A percentile compares a stretch with the other conserved stretches of the same genome.
These are phyloP conservation scores for Monomorium pharaonis DNA, from an alignment of 1,140 invertebrate genomes.

Conservation along the genomic window DNA sequence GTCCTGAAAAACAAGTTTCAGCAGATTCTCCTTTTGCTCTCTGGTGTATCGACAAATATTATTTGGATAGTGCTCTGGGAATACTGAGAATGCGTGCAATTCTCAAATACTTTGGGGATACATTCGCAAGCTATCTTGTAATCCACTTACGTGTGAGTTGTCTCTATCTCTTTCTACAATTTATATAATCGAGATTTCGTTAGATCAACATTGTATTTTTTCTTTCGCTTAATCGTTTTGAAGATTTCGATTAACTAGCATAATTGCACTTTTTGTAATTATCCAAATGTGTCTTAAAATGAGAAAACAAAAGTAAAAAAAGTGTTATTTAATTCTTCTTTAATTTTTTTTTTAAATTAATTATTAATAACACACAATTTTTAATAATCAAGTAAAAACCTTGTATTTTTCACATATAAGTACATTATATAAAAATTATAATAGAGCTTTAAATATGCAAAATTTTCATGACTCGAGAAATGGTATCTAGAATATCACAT, in stretches of 20 bases:
- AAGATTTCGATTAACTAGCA: not conserved
- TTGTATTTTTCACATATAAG: not conserved
- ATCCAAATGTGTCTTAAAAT: not conserved
- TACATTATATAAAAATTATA: not conserved
- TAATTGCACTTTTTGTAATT: not conserved
- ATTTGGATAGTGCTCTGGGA: not conserved
- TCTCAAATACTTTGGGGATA: slow-evolving; percentile 53
- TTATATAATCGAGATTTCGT: slow-evolving; percentile 31
- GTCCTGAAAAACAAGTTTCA: slow-evolving; percentile 43
- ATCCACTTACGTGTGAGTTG: slow-evolving; percentile 62
- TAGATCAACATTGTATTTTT: not conserved
- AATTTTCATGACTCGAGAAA: not conserved
- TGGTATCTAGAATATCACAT: not conserved
- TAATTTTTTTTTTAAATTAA: not conserved
- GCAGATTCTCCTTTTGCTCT: not conserved
- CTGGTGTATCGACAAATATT: slow-evolving; percentile 44
- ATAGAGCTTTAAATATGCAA: not conserved
- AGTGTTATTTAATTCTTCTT: not conserved
- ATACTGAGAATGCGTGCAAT: slow-evolving; percentile 39
- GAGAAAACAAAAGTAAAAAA: not conserved
- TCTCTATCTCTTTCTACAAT: not conserved
- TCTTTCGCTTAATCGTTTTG: not conserved
- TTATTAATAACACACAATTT: not conserved
- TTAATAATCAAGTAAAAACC: too few relatives aligned
- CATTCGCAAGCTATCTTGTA: slow-evolving; percentile 27